These are phyloP conservation scores for Papilio machaon DNA, from an alignment of 1,140 invertebrate genomes.

Conservation along the genomic window DNA sequence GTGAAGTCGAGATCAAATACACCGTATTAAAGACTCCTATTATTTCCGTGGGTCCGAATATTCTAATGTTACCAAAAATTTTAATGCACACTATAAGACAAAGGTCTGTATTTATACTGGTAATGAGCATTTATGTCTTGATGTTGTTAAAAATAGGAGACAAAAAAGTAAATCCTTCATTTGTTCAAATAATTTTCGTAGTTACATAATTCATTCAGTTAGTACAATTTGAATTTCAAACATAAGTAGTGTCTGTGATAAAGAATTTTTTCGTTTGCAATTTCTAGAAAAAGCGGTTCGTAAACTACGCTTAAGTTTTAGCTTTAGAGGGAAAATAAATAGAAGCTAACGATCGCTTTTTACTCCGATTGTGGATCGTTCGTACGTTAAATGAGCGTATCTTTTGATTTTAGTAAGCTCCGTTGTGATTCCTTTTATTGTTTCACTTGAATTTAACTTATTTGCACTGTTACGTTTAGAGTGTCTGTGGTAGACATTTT, in stretches of 20 bases:
- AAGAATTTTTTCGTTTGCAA: background rate
- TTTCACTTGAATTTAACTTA: background rate
- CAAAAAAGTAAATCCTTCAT: too few relatives aligned
- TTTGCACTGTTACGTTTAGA: background rate
- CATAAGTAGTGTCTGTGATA: background rate
- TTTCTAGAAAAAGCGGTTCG: slow-evolving; percentile 13
- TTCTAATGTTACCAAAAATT: too few relatives aligned
- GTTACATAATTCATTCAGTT: too few relatives aligned
- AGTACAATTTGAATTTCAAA: background rate
- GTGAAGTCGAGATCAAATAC: too few relatives aligned
- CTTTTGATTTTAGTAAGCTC: slow-evolving; percentile 10
- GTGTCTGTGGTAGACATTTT: background rate
- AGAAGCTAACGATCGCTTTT: slow-evolving; percentile 22
- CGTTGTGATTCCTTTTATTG: background rate
- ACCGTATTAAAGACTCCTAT: too few relatives aligned
- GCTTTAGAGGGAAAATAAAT: slow-evolving; percentile 21
- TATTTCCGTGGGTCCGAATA: too few relatives aligned
- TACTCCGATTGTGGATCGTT: slow-evolving; percentile 19
- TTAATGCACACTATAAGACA: too few relatives aligned
- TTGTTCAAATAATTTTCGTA: too few relatives aligned
- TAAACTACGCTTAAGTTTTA: slow-evolving; percentile 18
- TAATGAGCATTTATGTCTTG: too few relatives aligned
- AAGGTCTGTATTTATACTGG: too few relatives aligned
- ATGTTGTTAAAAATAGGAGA: too few relatives aligned
- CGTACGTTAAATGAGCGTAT: slow-evolving; percentile 19